phyloP scores from a whole-genome alignment of 2,888 invertebrate genomes.

The Tiliacea aurago region DNA sequence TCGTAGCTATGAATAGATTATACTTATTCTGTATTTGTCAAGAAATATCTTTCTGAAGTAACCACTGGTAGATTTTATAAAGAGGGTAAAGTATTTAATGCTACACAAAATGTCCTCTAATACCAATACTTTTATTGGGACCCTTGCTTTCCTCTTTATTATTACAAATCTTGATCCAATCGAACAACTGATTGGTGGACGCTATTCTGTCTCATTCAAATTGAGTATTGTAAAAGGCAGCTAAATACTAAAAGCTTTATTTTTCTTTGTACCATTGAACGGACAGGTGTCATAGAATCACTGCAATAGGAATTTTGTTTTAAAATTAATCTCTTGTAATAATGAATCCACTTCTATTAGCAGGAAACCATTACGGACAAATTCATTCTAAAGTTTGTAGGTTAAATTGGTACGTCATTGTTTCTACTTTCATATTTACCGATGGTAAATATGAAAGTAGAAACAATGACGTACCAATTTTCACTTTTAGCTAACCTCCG shows the following conservation, averaged over 20 bases:
- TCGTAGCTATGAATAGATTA: conserved; percentile 24
- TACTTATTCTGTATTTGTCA: background rate
- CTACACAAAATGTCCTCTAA: background rate
- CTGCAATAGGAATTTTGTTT: background rate
- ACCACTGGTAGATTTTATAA: background rate
- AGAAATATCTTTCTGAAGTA: background rate
- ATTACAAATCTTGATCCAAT: background rate
- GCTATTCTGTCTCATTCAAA: background rate
- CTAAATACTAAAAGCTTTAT: background rate
- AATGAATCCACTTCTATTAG: background rate
- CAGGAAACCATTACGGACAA: background rate
- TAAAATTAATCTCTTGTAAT: background rate
- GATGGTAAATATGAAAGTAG: background rate
- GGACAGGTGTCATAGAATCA: background rate
- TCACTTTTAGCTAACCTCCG: conserved; percentile 32
- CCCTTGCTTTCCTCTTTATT: background rate
- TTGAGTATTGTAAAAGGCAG: background rate
- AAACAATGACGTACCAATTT: conserved; percentile 18
- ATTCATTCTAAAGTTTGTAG: background rate
- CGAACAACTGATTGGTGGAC: background rate
- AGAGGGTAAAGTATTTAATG: background rate
- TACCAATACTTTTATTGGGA: background rate
- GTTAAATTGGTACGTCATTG: conserved; percentile 15
- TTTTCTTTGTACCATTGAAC: background rate
- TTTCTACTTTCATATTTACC: background rate